phyloP scores from a whole-genome alignment of 2,797 vertebrate genomes.

The Crocidura indochinensis region DNA sequence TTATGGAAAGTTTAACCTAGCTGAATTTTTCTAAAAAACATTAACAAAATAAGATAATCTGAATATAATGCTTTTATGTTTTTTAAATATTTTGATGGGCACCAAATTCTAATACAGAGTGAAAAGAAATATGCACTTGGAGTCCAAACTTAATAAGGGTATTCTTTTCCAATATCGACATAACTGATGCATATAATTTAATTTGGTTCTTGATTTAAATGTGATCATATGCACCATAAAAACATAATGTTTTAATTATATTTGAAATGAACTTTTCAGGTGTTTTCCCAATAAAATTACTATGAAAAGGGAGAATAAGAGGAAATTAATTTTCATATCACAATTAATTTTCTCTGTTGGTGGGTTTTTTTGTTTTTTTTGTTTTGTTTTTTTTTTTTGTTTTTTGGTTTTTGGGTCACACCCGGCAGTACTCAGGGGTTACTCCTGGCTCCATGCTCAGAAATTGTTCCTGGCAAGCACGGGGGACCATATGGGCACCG shows the following conservation, averaged over 20 bases:
- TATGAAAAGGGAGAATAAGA: constrained; percentile 27
- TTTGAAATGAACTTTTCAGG: constrained; percentile 23
- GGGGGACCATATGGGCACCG: too few species aligned
- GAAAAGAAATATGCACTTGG: constrained; percentile 48
- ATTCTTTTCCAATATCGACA: constrained; percentile 16
- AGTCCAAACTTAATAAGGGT: constrained; percentile 52
- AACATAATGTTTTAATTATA: constrained; percentile 2
- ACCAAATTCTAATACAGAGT: constrained; percentile 53
- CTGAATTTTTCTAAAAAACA: constrained; percentile 11
- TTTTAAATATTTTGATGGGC: constrained; percentile 66
- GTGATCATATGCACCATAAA: constrained; percentile 33
- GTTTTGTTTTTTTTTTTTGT: too few species aligned
- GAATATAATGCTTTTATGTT: constrained; percentile 60
- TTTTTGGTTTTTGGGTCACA: too few species aligned
- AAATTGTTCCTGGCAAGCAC: too few species aligned
- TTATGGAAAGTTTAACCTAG: constrained; percentile 39
- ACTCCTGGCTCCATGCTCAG: too few species aligned
- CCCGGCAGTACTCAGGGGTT: too few species aligned
- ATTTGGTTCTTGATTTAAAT: constrained; percentile 55
- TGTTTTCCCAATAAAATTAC: constrained; percentile 3
- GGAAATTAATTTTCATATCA: constrained; percentile 42
- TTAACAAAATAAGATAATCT: constrained; percentile 33
- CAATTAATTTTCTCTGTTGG: constrained; percentile 46
- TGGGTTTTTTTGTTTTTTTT: too few species aligned
- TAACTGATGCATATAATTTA: constrained; percentile 28